Evolutionary conservation across 2,797 vertebrate species (phyloP).

Genomic region (Sebastes cheni): DNA sequence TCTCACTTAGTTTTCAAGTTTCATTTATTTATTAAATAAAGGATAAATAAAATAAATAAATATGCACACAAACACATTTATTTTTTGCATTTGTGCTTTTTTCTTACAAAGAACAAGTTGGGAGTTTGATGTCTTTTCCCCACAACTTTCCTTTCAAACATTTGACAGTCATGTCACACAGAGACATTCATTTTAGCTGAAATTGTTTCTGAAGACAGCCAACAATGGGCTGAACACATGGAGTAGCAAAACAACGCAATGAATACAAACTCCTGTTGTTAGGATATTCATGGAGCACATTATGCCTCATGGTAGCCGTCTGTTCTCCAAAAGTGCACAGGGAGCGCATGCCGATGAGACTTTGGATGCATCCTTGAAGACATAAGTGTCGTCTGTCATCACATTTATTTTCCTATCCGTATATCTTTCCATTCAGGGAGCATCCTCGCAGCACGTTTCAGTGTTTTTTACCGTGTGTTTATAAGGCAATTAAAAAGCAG

Average conservation of each 20-base stretch:
- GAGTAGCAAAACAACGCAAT: background rate
- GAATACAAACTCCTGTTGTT: conserved; percentile 22
- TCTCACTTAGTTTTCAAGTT: fast-evolving
- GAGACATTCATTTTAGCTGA: background rate
- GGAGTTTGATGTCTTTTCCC: background rate
- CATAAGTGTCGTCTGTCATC: background rate
- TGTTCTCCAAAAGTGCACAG: background rate
- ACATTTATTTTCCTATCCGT: background rate
- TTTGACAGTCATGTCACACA: background rate
- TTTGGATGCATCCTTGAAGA: background rate
- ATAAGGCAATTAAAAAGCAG: background rate
- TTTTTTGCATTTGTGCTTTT: background rate
- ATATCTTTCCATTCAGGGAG: background rate
- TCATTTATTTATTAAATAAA: too few species aligned
- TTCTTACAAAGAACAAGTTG: background rate
- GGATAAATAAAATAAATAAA: too few species aligned
- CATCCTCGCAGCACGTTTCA: background rate
- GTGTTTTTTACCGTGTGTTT: background rate
- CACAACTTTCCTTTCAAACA: background rate
- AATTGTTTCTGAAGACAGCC: background rate
- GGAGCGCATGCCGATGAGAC: background rate
- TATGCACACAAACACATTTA: too few species aligned
- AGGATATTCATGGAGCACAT: background rate
- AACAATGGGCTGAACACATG: background rate
- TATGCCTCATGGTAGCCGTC: background rate